phyloP scores from a whole-genome alignment of 1,140 invertebrate genomes.

The Drosophila asahinai region DNA sequence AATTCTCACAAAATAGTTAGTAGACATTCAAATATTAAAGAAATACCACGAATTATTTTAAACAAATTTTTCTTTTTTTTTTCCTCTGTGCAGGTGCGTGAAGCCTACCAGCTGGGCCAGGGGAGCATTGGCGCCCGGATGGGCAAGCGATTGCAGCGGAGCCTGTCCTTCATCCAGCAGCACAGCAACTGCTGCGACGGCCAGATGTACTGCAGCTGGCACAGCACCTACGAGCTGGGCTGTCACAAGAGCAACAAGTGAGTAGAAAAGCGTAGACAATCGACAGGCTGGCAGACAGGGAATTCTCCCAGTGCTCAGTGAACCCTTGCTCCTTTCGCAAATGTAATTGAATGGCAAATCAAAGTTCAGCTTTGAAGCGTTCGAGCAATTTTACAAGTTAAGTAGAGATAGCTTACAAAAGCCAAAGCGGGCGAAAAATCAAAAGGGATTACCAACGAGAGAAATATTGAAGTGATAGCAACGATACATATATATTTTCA shows the following conservation, averaged over 20 bases:
- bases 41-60: not conserved
- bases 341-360: constrained; percentile 35
- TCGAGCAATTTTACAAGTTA: constrained; percentile 12
- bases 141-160: constrained; percentile 81
- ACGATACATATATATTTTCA: constrained; percentile 7
- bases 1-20: not conserved
- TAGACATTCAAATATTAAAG: not conserved
- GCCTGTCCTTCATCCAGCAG: constrained; percentile 82
- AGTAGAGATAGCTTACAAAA: constrained; percentile 16
- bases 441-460: constrained; percentile 11
- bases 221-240: constrained; percentile 76
- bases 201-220: constrained; percentile 74
- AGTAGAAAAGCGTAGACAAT: constrained; percentile 32
- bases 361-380: constrained; percentile 22
- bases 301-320: constrained; percentile 15
- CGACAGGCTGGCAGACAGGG: not conserved
- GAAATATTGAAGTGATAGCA: not conserved
- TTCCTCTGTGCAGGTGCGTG: constrained; percentile 26
- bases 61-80: not conserved
- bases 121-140: constrained; percentile 72
- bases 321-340: constrained; percentile 1
- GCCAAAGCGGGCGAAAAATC: not conserved
- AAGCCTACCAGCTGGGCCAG: constrained; percentile 66
- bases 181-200: constrained; percentile 79
- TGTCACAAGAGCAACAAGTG: constrained; percentile 76